Conservation (phyloP, 2,888 invertebrate species). For the Argyresthia goedartella region DNA sequence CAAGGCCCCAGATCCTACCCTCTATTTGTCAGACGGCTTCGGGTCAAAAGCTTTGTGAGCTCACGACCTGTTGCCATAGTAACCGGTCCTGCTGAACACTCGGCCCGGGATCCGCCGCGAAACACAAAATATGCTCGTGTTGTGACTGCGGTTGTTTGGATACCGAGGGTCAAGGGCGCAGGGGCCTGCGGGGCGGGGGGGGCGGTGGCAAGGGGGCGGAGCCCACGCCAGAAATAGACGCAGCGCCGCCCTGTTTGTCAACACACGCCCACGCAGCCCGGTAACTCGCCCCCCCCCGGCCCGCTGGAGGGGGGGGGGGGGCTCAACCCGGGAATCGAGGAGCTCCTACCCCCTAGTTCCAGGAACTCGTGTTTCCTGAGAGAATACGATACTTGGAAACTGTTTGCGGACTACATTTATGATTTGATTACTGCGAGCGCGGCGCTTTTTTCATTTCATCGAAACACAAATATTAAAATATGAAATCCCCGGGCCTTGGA, state of each 20-base stretch:
- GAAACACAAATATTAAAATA: too few relatives aligned
- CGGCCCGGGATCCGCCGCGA: background rate
- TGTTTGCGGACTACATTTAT: background rate
- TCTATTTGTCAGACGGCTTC: too few relatives aligned
- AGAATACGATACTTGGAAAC: background rate
- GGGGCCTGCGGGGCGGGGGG: slow-evolving; percentile 20
- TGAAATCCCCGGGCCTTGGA: too few relatives aligned
- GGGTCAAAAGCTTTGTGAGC: too few relatives aligned
- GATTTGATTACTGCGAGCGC: too few relatives aligned
- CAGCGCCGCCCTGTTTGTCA: slow-evolving; percentile 56
- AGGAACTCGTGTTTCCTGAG: background rate
- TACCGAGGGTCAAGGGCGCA: slow-evolving; percentile 61
- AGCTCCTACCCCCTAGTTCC: background rate
- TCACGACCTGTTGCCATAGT: too few relatives aligned
- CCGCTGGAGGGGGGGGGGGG: slow-evolving; percentile 4
- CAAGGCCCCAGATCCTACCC: too few relatives aligned
- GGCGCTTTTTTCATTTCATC: too few relatives aligned
- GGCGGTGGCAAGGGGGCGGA: slow-evolving; percentile 29
- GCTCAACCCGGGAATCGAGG: slow-evolving; percentile 3
- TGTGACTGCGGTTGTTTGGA: slow-evolving; percentile 67
- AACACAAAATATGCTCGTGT: slow-evolving; percentile 25
- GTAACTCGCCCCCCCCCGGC: slow-evolving; percentile 16
- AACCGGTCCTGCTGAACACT: too few relatives aligned
- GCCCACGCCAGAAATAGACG: slow-evolving; percentile 50
- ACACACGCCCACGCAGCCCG: slow-evolving; percentile 57